These are phyloP conservation scores for Lysandra coridon DNA, from an alignment of 2,888 invertebrate genomes.

Conservation along the genomic window DNA sequence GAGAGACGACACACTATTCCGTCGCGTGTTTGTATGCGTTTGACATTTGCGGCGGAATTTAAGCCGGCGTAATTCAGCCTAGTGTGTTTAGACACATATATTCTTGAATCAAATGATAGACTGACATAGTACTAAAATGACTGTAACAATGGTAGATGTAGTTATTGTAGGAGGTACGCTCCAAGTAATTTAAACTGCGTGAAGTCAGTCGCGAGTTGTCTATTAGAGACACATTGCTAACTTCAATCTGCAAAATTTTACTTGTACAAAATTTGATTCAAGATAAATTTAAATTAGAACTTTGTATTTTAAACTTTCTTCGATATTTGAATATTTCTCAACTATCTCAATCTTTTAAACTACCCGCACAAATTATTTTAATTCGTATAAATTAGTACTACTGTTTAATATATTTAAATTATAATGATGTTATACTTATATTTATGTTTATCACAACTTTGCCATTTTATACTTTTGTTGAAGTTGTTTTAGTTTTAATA, in stretches of 20 bases:
- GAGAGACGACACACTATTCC: no score
- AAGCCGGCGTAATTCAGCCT: no score
- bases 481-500: slow-evolving; percentile 67
- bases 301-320: background rate
- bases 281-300: slow-evolving; percentile 8
- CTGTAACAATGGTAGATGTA: background rate
- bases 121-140: slow-evolving; percentile 17
- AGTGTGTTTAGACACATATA: no score
- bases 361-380: slow-evolving; percentile 31
- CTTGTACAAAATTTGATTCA: slow-evolving; percentile 20
- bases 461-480: slow-evolving; percentile 57
- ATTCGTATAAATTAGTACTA: slow-evolving; percentile 10
- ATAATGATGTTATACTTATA: slow-evolving; percentile 31
- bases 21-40: no score
- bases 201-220: slow-evolving; percentile 2
- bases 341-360: background rate
- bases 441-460: slow-evolving; percentile 32
- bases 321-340: slow-evolving; percentile 10
- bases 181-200: background rate
- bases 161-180: background rate
- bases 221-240: background rate
- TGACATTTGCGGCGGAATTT: no score
- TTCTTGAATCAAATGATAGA: slow-evolving; percentile 16
- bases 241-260: slow-evolving; percentile 1
- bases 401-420: slow-evolving; percentile 30